A percentile compares a stretch with the other conserved stretches of the same genome.
phyloP scores from a whole-genome alignment of 92 coral and sea anemone genomes.

The Bergia puertoricense region DNA sequence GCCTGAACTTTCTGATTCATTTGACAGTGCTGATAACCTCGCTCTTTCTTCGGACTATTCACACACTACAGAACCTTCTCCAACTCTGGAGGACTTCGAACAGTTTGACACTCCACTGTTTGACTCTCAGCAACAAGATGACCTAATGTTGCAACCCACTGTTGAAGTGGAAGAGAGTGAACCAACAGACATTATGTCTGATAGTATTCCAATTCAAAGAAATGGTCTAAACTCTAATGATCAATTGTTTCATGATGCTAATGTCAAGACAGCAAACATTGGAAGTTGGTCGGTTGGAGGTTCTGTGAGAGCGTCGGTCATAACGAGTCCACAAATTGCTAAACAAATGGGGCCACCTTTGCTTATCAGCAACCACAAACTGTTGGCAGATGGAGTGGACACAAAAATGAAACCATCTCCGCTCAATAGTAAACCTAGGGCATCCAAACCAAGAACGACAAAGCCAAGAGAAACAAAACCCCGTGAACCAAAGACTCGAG shows the following conservation, averaged over 20 bases:
- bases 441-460: conserved; percentile 42
- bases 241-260: conserved; percentile 54
- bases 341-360: conserved; percentile 45
- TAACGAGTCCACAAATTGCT: conserved; percentile 61
- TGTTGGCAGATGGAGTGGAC: conserved; percentile 21
- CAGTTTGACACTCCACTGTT: conserved; percentile 77
- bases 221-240: conserved; percentile 66
- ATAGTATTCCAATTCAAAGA: conserved; percentile 51
- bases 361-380: conserved; percentile 28
- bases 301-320: conserved; percentile 71
- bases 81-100: conserved; percentile 70
- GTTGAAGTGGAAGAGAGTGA: conserved; percentile 63
- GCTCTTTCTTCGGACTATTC: conserved; percentile 78
- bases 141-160: conserved; percentile 61
- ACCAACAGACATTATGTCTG: conserved; percentile 43
- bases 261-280: conserved; percentile 44
- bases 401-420: conserved; percentile 59
- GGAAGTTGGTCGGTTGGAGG: conserved; percentile 49
- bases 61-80: conserved; percentile 72
- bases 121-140: conserved; percentile 75
- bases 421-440: conserved; percentile 63
- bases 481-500: conserved; percentile 33
- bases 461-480: conserved; percentile 41
- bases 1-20: conserved; percentile 56
- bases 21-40: conserved; percentile 65